These are phyloP conservation scores for Pica pica DNA, from an alignment of 2,113 vertebrate genomes.

Conservation along the genomic window DNA sequence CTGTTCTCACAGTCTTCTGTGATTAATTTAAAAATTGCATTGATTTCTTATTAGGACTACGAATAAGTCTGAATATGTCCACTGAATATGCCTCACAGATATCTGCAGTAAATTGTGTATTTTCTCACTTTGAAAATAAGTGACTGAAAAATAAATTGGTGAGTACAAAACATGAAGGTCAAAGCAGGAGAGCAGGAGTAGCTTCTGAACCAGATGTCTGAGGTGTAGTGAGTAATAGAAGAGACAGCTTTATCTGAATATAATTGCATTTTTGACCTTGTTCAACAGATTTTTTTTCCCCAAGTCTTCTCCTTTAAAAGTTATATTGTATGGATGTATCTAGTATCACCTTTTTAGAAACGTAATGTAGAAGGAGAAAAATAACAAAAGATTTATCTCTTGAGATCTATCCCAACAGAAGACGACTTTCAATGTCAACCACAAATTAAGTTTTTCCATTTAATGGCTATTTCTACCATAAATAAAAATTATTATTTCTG, in stretches of 20 bases:
- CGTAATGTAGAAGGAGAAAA: neutral
- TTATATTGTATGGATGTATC: neutral
- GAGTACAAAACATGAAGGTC: neutral
- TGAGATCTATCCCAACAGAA: neutral
- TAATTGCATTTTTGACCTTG: neutral
- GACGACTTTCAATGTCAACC: neutral
- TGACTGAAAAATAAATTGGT: neutral
- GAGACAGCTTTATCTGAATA: neutral
- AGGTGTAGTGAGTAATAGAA: neutral
- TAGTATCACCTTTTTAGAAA: neutral
- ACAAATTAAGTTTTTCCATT: neutral
- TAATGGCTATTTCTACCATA: neutral
- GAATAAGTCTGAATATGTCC: neutral
- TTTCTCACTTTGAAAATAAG: neutral
- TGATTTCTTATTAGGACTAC: neutral
- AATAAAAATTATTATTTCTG: neutral
- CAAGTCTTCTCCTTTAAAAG: neutral
- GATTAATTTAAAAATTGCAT: neutral
- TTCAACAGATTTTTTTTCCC: neutral
- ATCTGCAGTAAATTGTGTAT: neutral
- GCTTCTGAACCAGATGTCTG: neutral
- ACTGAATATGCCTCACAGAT: neutral
- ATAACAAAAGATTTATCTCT: neutral
- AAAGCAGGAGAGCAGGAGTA: neutral
- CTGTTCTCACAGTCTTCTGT: neutral